Percentiles rank a stretch among this genome's conserved stretches.
These are phyloP conservation scores for Austrolebias charrua DNA, from an alignment of 2,797 vertebrate genomes.

Conservation along the genomic window DNA sequence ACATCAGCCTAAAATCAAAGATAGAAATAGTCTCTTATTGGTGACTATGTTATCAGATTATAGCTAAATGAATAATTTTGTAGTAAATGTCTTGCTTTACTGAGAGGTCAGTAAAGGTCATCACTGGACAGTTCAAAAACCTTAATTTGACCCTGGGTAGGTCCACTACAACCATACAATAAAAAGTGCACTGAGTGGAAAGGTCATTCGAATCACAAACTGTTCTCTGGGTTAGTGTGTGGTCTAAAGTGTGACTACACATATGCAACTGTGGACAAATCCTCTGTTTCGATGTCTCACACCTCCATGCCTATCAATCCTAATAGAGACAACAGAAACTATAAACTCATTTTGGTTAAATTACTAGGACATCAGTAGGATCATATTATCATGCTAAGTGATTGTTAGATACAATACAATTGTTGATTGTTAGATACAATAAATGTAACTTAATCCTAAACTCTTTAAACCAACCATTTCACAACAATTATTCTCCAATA, in stretches of 20 bases:
- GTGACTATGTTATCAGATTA: too few relatives aligned
- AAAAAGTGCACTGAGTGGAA: conserved; percentile 68
- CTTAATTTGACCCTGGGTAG: too few relatives aligned
- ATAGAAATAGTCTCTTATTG: too few relatives aligned
- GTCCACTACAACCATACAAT: too few relatives aligned
- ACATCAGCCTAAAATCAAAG: too few relatives aligned
- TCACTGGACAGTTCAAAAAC: too few relatives aligned
- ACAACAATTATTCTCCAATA: conserved; percentile 33
- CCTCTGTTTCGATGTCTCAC: conserved; percentile 2
- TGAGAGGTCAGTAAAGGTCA: too few relatives aligned
- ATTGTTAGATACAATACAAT: too few relatives aligned
- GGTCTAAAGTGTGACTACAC: conserved; percentile 45
- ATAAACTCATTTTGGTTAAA: conserved; percentile 35
- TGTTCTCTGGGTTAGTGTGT: conserved; percentile 33
- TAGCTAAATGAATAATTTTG: too few relatives aligned
- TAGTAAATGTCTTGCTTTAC: too few relatives aligned
- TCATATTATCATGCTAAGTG: too few relatives aligned
- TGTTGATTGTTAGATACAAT: too few relatives aligned
- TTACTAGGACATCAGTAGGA: conserved; percentile 51
- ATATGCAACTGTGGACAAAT: conserved; percentile 18
- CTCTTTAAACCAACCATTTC: conserved; percentile 40
- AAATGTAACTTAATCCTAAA: conserved; percentile 56
- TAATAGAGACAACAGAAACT: conserved; percentile 35
- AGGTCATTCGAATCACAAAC: conserved; percentile 58
- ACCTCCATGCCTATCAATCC: conserved; percentile 58